Evolutionary conservation across 2,888 invertebrate species (phyloP).

Genomic region (Pachymerium ferrugineum): DNA sequence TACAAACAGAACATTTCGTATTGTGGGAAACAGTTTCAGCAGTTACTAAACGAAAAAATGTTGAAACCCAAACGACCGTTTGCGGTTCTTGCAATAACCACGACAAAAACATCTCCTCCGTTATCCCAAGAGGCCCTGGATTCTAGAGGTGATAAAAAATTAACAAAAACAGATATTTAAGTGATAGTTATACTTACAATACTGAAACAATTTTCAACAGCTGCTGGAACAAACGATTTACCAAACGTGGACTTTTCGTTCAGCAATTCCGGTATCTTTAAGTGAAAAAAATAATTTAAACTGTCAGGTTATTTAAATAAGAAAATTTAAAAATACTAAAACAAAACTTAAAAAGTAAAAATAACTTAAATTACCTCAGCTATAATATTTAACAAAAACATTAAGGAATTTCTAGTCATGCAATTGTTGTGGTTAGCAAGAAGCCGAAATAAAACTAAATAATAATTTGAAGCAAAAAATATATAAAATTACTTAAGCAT

Average conservation of each 20-base stretch:
- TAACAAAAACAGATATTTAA: neutral
- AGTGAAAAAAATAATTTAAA: neutral
- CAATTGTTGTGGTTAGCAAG: conserved; percentile 71
- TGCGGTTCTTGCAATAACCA: conserved; percentile 64
- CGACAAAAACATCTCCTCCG: conserved; percentile 60
- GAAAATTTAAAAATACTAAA: conserved; percentile 53
- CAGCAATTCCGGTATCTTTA: conserved; percentile 45
- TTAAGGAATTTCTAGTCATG: conserved; percentile 59
- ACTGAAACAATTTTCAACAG: conserved; percentile 66
- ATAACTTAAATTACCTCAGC: neutral
- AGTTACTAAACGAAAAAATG: conserved; percentile 58
- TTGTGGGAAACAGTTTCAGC: conserved; percentile 49
- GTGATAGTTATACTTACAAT: conserved; percentile 29
- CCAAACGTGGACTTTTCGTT: conserved; percentile 56
- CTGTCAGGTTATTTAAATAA: neutral
- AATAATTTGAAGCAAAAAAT: neutral
- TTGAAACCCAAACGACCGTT: conserved; percentile 61
- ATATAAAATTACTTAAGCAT: neutral
- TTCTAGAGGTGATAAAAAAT: neutral
- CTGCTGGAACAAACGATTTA: conserved; percentile 57
- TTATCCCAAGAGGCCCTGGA: conserved; percentile 61
- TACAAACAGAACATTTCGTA: conserved; percentile 33
- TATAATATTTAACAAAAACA: conserved; percentile 48
- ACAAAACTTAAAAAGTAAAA: neutral
- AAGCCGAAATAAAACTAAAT: conserved; percentile 58